Base-by-base conservation (phyloP, 2,888 invertebrate genomes). In the Caenorhabditis zanzibari region DNA sequence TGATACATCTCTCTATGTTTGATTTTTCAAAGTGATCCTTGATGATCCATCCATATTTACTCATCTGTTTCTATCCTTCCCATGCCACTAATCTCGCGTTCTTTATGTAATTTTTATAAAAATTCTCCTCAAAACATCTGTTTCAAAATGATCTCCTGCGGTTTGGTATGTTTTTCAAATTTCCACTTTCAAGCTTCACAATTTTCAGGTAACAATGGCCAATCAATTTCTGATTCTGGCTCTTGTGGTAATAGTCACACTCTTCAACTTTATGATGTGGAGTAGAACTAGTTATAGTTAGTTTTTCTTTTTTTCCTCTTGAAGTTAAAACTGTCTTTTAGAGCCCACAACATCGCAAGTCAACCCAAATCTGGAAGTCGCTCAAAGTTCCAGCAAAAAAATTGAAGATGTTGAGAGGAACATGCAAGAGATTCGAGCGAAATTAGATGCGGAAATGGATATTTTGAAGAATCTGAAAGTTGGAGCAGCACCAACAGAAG, bases 211-310 rank as follows among this genome's bases (percentile, higher is more conserved):
- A 32, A 58, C 16, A 0, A 66, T 66, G 66, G 66, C 66, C 49
- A 66, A 66, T 10, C 66, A 66, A 16, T 32, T 66, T 0, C 19
- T 66, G 1, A 52, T 66, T 22, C 9, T 66, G 32, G 4, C 66
- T 2, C 35, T 49, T 6, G 14, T 68, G 2, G 19, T 68, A 22
- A 2, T 32, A 1, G 9, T 68, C 22, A 68, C 68, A 16, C 3
- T 68, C 9, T 1, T 68, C 2, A 68, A 68, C 14, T 68, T 68
- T n/a, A 68, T 68, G 68, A 28, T 68, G 54, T 68, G 68, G 68
- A 68, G 68, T 24, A 38, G 68, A 9, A 41, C 52, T 4, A 54
- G 22, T 54, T 54, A 68, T 26, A 54, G 68, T 68, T 3, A 68
- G 68, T 38, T 38, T 6, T 38, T 38, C 38, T 6, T 10, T 38